Evolutionary conservation across 2,888 invertebrate genomes (phyloP).

Genomic region (Pseudococcus viburni): DNA sequence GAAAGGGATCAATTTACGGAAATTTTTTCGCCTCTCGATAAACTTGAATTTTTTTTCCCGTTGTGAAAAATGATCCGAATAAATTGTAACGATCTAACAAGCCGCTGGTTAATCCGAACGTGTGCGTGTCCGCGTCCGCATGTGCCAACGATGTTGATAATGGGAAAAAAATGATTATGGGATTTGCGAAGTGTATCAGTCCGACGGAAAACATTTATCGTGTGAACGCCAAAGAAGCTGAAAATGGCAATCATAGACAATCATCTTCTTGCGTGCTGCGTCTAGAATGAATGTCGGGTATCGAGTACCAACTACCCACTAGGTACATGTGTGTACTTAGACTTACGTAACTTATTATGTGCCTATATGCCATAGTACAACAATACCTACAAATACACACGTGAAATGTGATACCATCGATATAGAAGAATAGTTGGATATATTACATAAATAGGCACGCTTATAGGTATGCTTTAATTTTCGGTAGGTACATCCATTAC

Average conservation of each 20-base stretch:
- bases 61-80: background rate
- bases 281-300: background rate
- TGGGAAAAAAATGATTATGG: background rate
- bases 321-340: background rate
- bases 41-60: conserved; percentile 23
- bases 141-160: background rate
- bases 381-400: background rate
- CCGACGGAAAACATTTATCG: conserved; percentile 28
- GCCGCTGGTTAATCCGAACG: background rate
- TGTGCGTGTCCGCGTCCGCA: background rate
- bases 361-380: background rate
- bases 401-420: conserved; percentile 49
- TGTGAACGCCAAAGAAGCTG: conserved; percentile 25
- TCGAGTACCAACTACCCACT: background rate
- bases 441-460: conserved; percentile 45
- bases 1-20: background rate
- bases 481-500: conserved; percentile 49
- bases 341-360: conserved; percentile 53
- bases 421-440: conserved; percentile 35
- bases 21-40: background rate
- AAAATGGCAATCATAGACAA: conserved; percentile 28
- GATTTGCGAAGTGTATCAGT: background rate
- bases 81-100: too few relatives aligned
- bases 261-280: conserved; percentile 55
- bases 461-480: conserved; percentile 34